phyloP scores from a whole-genome alignment of 2,797 vertebrate genomes.

The Poecile montanus region DNA sequence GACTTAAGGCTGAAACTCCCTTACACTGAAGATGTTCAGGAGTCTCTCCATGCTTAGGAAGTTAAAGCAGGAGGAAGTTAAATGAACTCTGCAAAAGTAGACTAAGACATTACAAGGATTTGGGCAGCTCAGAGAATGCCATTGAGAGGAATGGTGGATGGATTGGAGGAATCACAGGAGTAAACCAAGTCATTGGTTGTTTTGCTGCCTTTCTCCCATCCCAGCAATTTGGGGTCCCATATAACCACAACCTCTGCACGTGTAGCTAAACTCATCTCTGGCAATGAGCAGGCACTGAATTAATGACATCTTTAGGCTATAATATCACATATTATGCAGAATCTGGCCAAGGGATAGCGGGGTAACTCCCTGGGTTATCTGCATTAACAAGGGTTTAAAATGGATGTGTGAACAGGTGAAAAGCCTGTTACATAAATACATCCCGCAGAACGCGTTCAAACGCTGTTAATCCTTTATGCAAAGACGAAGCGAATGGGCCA shows the following conservation, averaged over 20 bases:
- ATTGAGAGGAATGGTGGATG: neutral
- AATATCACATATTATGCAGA: neutral
- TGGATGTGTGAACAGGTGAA: accelerated
- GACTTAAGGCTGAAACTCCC: neutral
- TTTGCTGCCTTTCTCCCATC: neutral
- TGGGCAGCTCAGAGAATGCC: neutral
- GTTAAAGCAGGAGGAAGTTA: neutral
- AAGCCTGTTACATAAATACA: neutral
- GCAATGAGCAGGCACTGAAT: neutral
- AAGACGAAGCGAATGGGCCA: neutral
- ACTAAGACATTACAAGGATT: neutral
- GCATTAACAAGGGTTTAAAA: neutral
- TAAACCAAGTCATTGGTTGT: neutral
- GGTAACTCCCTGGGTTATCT: accelerated
- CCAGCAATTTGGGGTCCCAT: neutral
- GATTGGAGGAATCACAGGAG: neutral
- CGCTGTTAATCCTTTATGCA: neutral
- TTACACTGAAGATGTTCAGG: neutral
- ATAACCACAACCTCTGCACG: accelerated
- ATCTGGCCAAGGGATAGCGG: neutral
- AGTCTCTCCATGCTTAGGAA: neutral
- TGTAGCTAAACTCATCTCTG: neutral
- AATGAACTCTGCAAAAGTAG: neutral
- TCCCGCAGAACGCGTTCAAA: neutral
- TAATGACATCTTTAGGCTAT: no score